Evolutionary conservation across 2,888 invertebrate genomes (phyloP).

Genomic region (Cataglyphis livida): DNA sequence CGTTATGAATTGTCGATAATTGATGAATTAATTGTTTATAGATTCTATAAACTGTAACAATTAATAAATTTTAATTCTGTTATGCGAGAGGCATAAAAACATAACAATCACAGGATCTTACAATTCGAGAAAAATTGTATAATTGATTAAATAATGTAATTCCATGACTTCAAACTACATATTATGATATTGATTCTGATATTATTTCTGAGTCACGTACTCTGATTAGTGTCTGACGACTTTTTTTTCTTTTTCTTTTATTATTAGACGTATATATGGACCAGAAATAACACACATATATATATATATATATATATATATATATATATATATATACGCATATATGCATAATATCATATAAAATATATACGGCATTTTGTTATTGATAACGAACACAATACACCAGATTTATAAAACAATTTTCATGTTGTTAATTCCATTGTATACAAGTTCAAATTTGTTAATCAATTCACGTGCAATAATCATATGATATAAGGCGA

Average conservation of each 20-base stretch:
- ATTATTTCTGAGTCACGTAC: slow-evolving; percentile 29
- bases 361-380: slow-evolving; percentile 42
- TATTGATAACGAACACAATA: slow-evolving; percentile 53
- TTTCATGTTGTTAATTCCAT: slow-evolving; percentile 68
- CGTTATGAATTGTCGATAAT: slow-evolving; percentile 57
- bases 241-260: slow-evolving; percentile 19
- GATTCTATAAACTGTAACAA: slow-evolving; percentile 38
- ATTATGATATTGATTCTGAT: slow-evolving; percentile 37
- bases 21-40: slow-evolving; percentile 57
- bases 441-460: slow-evolving; percentile 68
- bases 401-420: slow-evolving; percentile 65
- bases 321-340: neutral
- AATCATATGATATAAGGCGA: slow-evolving; percentile 62
- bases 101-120: neutral
- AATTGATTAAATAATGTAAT: slow-evolving; percentile 30
- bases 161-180: slow-evolving; percentile 40
- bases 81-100: slow-evolving; percentile 41
- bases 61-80: slow-evolving; percentile 65
- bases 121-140: slow-evolving; percentile 14
- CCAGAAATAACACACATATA: slow-evolving; percentile 37
- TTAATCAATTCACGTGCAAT: slow-evolving; percentile 72
- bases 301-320: neutral
- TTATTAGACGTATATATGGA: slow-evolving; percentile 43
- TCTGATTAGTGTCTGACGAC: neutral
- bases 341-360: slow-evolving; percentile 29